These are phyloP conservation scores for Cranoglanis bouderius DNA, from an alignment of 2,113 vertebrate genomes.

Conservation along the genomic window DNA sequence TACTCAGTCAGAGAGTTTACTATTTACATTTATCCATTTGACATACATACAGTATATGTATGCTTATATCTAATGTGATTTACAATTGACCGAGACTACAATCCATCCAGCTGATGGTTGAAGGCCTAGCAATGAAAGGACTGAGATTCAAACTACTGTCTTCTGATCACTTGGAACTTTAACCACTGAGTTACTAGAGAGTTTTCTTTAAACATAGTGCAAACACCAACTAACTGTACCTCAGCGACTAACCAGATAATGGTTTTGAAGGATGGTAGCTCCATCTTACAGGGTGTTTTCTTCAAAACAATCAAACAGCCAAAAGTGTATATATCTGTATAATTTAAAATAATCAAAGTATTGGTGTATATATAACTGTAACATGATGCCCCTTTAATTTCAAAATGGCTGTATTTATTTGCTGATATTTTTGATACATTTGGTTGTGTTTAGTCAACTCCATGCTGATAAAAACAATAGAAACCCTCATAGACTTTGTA, in stretches of 20 bases:
- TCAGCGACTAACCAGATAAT: background rate
- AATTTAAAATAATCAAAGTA: no score
- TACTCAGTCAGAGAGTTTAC: background rate
- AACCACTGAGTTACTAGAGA: background rate
- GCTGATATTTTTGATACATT: no score
- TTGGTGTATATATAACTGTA: no score
- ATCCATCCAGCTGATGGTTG: background rate
- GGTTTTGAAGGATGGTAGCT: background rate
- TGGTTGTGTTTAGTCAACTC: no score
- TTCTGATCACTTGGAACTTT: background rate
- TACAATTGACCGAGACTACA: background rate
- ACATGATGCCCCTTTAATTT: no score
- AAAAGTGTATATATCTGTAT: no score
- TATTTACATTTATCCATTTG: background rate
- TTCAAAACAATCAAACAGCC: no score
- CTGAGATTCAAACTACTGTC: background rate
- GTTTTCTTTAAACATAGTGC: background rate
- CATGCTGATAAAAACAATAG: no score
- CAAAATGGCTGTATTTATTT: no score
- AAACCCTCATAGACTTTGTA: no score
- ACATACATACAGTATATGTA: background rate
- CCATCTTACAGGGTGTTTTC: background rate
- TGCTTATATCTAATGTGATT: background rate
- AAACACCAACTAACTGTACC: background rate
- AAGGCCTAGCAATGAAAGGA: background rate